Evolutionary conservation across 2,797 vertebrate species (phyloP), one percentile per base, ranked within the genome.

Genomic region (Phoxinus dragarum): DNA sequence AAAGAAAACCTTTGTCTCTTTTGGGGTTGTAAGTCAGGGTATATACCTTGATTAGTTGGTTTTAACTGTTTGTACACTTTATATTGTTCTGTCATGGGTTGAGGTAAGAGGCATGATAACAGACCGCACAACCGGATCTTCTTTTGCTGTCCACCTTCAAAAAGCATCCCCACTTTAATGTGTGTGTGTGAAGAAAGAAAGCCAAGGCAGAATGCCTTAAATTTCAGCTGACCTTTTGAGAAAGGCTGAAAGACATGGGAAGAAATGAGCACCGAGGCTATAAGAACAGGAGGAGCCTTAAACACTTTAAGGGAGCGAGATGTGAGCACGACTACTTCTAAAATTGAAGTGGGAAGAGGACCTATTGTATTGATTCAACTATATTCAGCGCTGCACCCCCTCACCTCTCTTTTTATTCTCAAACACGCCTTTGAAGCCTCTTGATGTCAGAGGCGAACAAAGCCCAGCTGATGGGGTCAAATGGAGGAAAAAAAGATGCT

Each of bases 301-400:
- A 87, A 73, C 52, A 59, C 76, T 82, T 84, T 68, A 79, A 59
- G 80, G 87, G 90, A 77, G 82, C 68, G 47, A 79, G 47, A 36
- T 74, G 64, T 11, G 40, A 75, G 84, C 89, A 89, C 74, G 87
- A 78, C 87, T 1, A 10, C 85, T 67, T 91, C 86, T 89, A 86
- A 89, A 91, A 92, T 80, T 90, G 73, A 67, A 72, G 84, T 80
- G 84, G 84, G 8, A 85, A 87, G 88, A 90, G 89, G 86, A 91
- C 88, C 90, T 86, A 90, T 90, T 93, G 89, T 85, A 90, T 90
- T 93, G 89, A 93, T 91, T 88, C 84, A 67, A 69, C 88, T 91
- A 87, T 84, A 84, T 88, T 91, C 19, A 77, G 89, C 71, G 75
- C 54, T 61, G 88, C 72, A 86, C 84, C 76, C 89, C 88, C 16